phyloP scores from a whole-genome alignment of 2,888 invertebrate genomes.

The Cheilosia urbana region DNA sequence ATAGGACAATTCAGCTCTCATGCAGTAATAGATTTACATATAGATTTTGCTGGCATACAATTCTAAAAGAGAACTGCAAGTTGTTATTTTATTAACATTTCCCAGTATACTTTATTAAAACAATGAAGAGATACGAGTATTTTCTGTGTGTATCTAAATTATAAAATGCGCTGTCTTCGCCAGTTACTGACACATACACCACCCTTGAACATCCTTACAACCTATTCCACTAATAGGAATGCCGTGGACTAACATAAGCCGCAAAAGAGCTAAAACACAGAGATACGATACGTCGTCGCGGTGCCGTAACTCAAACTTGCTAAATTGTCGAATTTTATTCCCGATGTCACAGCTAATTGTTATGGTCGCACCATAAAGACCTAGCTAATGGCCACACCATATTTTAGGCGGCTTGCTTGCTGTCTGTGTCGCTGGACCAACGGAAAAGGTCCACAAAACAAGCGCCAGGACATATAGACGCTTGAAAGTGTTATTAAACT shows the following conservation, averaged over 20 bases:
- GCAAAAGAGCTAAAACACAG: slow-evolving; percentile 5
- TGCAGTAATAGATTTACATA: too few relatives aligned
- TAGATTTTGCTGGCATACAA: too few relatives aligned
- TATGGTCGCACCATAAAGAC: slow-evolving; percentile 71
- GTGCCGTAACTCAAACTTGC: slow-evolving; percentile 54
- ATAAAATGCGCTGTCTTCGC: too few relatives aligned
- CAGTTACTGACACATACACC: neutral
- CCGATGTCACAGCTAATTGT: slow-evolving; percentile 73
- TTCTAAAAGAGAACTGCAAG: too few relatives aligned
- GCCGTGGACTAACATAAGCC: slow-evolving; percentile 6
- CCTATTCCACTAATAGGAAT: slow-evolving; percentile 3
- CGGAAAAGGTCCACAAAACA: slow-evolving; percentile 17
- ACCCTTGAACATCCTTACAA: neutral
- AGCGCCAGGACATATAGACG: slow-evolving; percentile 30
- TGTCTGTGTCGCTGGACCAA: slow-evolving; percentile 28
- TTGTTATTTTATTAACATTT: too few relatives aligned
- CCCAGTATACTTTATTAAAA: too few relatives aligned
- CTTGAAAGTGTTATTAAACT: slow-evolving; percentile 50
- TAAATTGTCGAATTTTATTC: slow-evolving; percentile 68
- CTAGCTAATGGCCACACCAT: slow-evolving; percentile 67
- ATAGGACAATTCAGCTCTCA: too few relatives aligned
- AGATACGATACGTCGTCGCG: slow-evolving; percentile 15
- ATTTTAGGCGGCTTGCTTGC: slow-evolving; percentile 56
- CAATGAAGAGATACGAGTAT: too few relatives aligned
- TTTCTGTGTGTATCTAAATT: too few relatives aligned